Conservation (phyloP, 2,113 vertebrate genomes). For the Aldabrachelys gigantea region DNA sequence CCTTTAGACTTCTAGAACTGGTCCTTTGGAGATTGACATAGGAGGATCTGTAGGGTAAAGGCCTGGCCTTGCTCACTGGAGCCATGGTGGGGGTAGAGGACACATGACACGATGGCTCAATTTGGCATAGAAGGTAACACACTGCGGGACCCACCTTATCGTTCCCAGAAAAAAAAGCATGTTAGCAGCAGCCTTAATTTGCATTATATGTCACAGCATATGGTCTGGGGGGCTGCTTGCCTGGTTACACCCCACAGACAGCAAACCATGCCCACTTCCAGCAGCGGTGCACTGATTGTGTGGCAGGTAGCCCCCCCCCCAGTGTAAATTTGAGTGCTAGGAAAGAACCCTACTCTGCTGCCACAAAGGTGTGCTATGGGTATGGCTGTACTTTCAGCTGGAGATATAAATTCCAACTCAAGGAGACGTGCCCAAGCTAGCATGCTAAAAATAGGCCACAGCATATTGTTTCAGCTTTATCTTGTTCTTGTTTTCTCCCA, state of each 20-base stretch:
- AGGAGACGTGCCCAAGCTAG: not conserved
- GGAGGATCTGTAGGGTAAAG: not conserved
- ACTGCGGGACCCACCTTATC: not conserved
- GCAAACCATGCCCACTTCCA: not conserved
- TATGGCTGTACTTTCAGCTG: not conserved
- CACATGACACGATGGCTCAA: not conserved
- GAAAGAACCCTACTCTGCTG: slow-evolving; percentile 13
- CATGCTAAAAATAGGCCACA: not conserved
- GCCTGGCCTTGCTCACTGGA: not conserved
- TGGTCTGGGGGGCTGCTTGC: not conserved
- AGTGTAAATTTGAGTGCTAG: slow-evolving; percentile 1
- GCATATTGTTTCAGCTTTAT: slow-evolving; percentile 15
- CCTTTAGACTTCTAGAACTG: not conserved
- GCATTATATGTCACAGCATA: not conserved
- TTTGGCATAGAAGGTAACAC: not conserved
- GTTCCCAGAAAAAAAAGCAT: not conserved
- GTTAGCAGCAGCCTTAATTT: not conserved
- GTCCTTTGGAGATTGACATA: not conserved
- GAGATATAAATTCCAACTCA: not conserved
- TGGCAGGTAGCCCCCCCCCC: slow-evolving; percentile 7
- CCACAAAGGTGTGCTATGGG: not conserved
- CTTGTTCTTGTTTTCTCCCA: not conserved
- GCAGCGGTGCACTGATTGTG: not conserved
- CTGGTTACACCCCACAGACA: not conserved
- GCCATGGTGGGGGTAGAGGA: not conserved